Base-by-base conservation (phyloP, 2,113 vertebrate species). In the Panthera tigris region DNA sequence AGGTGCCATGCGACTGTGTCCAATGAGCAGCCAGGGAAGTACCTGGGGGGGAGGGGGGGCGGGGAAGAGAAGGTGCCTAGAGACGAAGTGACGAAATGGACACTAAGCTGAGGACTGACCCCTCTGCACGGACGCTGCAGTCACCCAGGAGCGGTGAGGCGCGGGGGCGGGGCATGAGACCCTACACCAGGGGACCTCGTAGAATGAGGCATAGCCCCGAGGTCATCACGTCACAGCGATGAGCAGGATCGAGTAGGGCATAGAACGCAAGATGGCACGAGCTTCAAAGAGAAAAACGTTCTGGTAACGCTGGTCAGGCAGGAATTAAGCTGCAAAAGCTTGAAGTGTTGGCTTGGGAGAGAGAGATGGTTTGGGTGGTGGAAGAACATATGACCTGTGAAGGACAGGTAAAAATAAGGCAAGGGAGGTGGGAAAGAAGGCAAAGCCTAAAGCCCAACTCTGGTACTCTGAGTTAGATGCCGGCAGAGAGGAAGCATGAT, bases 281-380 rank as follows among this genome's bases (percentile, higher is more conserved):
- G 36, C 23, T 55, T 48, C 69, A 69, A 8, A 50, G 13, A 11
- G 52, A 55, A 61, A 69, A 18, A 39, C 5, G 14, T 11, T n/a
- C 10, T 50, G 65, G 39, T 45, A 48, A 12, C 7, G 23, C 41
- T 12, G n/a, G n/a, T 11, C 3, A 9, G 63, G 41, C 27, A 45
- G n/a, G 27, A 63, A 5, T 0, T 4, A 1, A 5, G 50, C 31
- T 3, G 48, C 11, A 55, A 4, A 25, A 8, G 21, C 39, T 6
- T 5, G 8, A 48, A 39, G 21, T 1, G 4, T 3, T 55, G 18
- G 55, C 50, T 21, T 3, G 19, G 57, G 66, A 45, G 18, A 36
- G 66, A 12, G 5, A 4, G 92, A 12, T 9, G 6, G 69, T 3
- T 1, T 33, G 71, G 48, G 25, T 23, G 31, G 33, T 1, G 10